Conservation (phyloP, 1,140 invertebrate species). For the Nasonia longicornis region DNA sequence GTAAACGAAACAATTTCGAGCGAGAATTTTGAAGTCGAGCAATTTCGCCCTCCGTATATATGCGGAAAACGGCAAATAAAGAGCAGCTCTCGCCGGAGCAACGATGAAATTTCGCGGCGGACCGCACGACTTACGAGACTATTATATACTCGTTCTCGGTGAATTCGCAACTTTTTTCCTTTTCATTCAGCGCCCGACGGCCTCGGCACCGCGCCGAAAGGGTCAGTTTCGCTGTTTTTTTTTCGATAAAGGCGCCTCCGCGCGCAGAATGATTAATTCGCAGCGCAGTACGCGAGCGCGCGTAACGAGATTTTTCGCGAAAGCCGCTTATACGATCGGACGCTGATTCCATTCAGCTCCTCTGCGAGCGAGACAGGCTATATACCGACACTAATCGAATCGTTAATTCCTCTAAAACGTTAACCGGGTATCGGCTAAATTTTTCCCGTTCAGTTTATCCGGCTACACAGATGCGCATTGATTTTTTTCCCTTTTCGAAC, state of each 20-base stretch:
- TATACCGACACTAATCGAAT: background rate
- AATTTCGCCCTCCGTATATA: background rate
- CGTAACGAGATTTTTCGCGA: constrained; percentile 16
- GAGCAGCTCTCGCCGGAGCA: background rate
- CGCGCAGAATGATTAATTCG: background rate
- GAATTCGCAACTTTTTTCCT: background rate
- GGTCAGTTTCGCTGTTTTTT: background rate
- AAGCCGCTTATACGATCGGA: background rate
- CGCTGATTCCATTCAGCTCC: background rate
- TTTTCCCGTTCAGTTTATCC: background rate
- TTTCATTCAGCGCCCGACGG: background rate
- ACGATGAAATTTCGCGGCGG: background rate
- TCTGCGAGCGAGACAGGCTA: background rate
- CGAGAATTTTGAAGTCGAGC: background rate
- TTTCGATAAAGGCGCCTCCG: background rate
- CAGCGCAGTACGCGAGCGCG: background rate
- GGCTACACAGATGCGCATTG: background rate
- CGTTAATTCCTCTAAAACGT: background rate
- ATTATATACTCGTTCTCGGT: background rate
- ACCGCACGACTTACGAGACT: background rate
- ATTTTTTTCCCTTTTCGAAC: background rate
- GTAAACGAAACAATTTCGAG: background rate
- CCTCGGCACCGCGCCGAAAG: background rate
- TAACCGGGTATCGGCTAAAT: background rate
- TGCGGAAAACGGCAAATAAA: background rate